Conservation (phyloP, 2,113 vertebrate genomes). For the Brienomyrus brachyistius region DNA sequence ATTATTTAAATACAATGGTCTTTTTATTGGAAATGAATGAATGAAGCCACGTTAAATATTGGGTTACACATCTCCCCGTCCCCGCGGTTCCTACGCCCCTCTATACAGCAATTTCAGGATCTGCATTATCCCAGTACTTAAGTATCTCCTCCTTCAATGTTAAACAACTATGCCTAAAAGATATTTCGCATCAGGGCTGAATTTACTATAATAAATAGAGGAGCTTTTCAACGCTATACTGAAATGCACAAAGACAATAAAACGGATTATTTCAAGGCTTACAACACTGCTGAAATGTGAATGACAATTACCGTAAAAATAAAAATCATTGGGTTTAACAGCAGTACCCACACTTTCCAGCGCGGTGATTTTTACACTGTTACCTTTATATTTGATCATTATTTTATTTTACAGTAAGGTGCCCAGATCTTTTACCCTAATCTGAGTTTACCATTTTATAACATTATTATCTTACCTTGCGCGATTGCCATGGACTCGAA, state of each 20-base stretch:
- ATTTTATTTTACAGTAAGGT: background rate
- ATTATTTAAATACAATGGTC: background rate
- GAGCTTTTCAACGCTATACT: background rate
- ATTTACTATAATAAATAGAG: background rate
- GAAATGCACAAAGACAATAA: background rate
- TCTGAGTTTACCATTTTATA: background rate
- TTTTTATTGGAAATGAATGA: background rate
- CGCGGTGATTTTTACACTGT: background rate
- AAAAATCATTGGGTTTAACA: background rate
- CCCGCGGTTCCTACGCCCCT: background rate
- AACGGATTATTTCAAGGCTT: background rate
- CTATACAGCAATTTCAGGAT: background rate
- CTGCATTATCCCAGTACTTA: background rate
- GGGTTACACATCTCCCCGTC: background rate
- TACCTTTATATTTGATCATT: background rate
- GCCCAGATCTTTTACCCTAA: background rate
- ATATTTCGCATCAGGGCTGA: background rate
- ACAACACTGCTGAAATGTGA: background rate
- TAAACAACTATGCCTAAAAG: background rate
- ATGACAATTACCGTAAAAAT: background rate
- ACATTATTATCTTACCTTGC: constrained; percentile 65
- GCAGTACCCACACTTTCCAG: background rate
- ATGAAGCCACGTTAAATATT: background rate
- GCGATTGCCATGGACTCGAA: constrained; percentile 85
- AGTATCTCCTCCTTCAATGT: background rate